These are phyloP conservation scores for Dione vanillae DNA, from an alignment of 2,888 invertebrate genomes.

Conservation along the genomic window DNA sequence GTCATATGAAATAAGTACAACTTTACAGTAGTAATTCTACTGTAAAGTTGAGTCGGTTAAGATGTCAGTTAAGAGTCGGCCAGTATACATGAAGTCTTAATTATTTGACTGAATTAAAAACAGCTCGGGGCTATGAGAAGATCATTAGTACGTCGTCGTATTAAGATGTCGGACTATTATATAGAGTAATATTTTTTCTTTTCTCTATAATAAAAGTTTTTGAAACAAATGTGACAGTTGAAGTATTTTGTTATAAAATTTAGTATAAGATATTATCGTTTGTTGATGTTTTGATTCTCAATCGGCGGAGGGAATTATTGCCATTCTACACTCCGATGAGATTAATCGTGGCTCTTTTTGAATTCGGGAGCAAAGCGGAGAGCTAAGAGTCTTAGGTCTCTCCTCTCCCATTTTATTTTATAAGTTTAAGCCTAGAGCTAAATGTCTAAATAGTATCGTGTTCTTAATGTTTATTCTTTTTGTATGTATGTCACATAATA, in stretches of 20 bases:
- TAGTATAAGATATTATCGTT: no score
- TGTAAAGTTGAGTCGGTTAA: no score
- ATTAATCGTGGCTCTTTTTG: neutral
- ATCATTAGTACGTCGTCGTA: neutral
- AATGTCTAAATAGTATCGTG: no score
- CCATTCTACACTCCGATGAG: no score
- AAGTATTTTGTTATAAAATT: no score
- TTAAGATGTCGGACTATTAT: neutral
- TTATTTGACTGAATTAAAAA: constrained; percentile 1
- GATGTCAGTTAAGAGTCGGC: neutral
- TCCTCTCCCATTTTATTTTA: neutral
- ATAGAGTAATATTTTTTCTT: neutral
- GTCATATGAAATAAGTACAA: neutral
- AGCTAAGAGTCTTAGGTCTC: neutral
- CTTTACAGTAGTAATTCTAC: no score
- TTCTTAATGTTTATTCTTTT: no score
- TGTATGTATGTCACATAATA: no score
- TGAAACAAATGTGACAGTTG: no score
- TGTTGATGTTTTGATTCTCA: no score
- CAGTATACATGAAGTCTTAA: constrained; percentile 4
- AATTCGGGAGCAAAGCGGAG: neutral
- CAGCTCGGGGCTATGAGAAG: constrained; percentile 1
- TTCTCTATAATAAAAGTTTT: neutral
- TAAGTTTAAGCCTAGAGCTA: no score
- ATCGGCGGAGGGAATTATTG: no score